Conservation (phyloP, 2,113 vertebrate genomes). For the Pitta sordida region DNA sequence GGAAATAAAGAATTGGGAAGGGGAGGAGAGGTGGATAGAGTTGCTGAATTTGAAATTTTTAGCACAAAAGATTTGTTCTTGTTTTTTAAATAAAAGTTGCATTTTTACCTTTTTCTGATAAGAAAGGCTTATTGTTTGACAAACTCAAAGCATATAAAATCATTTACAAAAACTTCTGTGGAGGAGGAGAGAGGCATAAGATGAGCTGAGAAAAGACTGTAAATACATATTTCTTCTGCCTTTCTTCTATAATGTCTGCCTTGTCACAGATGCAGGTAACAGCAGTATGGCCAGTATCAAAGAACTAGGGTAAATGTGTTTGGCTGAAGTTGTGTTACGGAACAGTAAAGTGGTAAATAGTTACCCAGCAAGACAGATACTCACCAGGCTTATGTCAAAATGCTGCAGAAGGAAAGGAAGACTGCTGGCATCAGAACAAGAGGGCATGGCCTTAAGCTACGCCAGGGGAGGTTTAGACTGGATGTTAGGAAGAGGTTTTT, state of each 20-base stretch:
- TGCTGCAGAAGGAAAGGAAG: background rate
- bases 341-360: background rate
- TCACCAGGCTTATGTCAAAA: background rate
- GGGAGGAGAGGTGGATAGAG: background rate
- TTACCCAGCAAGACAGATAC: background rate
- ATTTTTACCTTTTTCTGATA: background rate
- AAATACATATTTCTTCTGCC: background rate
- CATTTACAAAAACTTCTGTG: background rate
- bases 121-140: background rate
- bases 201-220: background rate
- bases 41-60: background rate
- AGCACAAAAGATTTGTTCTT: background rate
- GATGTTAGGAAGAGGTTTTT: too few species aligned
- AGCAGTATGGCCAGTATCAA: background rate
- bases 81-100: background rate
- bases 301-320: background rate
- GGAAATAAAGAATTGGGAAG: background rate
- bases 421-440: too few species aligned
- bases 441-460: too few species aligned
- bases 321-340: background rate
- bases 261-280: background rate
- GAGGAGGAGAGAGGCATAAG: background rate
- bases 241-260: background rate
- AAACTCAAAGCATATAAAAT: background rate
- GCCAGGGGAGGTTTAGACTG: too few species aligned